These are phyloP conservation scores for Aplysia californica DNA, from an alignment of 1,140 invertebrate species.

Conservation along the genomic window DNA sequence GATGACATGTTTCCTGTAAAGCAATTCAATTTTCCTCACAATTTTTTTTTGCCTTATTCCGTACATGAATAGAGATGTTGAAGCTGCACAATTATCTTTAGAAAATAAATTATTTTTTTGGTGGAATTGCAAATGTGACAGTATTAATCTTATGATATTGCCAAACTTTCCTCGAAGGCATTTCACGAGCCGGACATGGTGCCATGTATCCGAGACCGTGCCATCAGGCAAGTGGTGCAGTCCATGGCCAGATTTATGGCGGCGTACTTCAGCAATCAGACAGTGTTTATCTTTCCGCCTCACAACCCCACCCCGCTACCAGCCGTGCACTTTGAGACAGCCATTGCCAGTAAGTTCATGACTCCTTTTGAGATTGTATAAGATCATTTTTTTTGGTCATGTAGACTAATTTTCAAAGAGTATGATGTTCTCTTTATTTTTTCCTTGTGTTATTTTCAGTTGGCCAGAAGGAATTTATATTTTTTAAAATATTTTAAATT, in stretches of 20 bases:
- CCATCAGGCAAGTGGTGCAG: constrained; percentile 52
- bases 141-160: too few relatives aligned
- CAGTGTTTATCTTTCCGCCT: constrained; percentile 59
- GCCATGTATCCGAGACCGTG: constrained; percentile 49
- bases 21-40: too few relatives aligned
- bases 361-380: not conserved
- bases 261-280: constrained; percentile 58
- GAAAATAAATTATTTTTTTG: too few relatives aligned
- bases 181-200: constrained; percentile 46
- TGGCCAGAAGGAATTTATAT: too few relatives aligned
- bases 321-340: constrained; percentile 43
- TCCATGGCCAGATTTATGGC: constrained; percentile 61
- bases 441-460: too few relatives aligned
- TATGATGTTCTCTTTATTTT: too few relatives aligned
- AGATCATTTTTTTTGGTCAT: not conserved
- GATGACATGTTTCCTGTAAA: too few relatives aligned
- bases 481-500: too few relatives aligned
- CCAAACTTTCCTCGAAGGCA: too few relatives aligned
- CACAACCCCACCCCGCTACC: constrained; percentile 55
- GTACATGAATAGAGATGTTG: not conserved
- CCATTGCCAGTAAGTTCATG: constrained; percentile 48
- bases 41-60: not conserved
- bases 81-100: not conserved
- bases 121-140: too few relatives aligned
- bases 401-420: not conserved